Evolutionary conservation across 2,113 vertebrate species (phyloP), one percentile per base, ranked within the genome.

Genomic region (Sylvilagus bachmani): DNA sequence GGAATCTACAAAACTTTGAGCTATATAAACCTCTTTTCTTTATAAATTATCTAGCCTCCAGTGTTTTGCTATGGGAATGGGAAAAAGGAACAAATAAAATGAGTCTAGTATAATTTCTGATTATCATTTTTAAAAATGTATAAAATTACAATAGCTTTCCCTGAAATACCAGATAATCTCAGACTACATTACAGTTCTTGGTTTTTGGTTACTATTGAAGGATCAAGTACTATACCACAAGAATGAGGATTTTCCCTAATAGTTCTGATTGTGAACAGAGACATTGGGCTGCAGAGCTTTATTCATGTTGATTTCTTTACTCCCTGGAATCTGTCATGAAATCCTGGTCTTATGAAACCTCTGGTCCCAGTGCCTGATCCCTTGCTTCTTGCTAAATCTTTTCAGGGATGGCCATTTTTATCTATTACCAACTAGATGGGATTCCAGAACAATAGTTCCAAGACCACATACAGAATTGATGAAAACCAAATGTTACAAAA

Each of bases 121-220:
- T 93, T 67, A 66, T 62, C 25, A 74, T 92, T 92, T 93, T 27
- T 1, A 66, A 94, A 51, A 79, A 64, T 29, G 25, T 0, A 84
- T 44, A 44, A 88, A 80, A 27, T 86, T 80, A 75, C 13, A 74
- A 33, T 84, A 82, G 62, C 29, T 62, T 78, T 80, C 1, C 4
- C 29, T 19, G 16, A 87, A 89, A n/a, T 27, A 66, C 24, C 49
- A 94, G 25, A 73, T 88, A 24, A 95, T 69, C 75, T 87, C 90
- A 90, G 75, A 94, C 91, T 85, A 86, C 78, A n/a, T 92, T 71
- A 95, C 19, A 31, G 12, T 77, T 91, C 89, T 53, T 93, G 67
- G 4, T 70, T 92, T 93, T 95, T 75, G 82, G 51, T 93, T 86
- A 67, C 73, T 62, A 44, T 58, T 89, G 74, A 83, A 75, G 92